Base-by-base conservation (phyloP, 1,140 invertebrate species). In the Radopholus similis region DNA sequence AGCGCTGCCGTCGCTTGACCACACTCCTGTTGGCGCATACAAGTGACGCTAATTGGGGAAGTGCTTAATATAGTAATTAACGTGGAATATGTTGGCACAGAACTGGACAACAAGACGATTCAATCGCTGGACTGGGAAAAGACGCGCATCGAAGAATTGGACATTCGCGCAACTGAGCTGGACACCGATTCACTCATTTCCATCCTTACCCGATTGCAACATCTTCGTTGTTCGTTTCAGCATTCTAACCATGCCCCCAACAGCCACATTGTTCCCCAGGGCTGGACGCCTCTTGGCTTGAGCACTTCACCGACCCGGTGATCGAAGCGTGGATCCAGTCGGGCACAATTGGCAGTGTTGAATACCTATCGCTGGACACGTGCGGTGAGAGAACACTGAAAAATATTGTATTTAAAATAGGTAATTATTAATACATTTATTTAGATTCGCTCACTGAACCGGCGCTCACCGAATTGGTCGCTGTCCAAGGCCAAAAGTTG, bases 61-160 rank as follows among this genome's bases (percentile, higher is more conserved):
- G 30, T 21, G 34, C 11, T 13, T 42, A 13, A 42, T 42, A 13
- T 1, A 42, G 2, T n/a, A n/a, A n/a, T 37, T 58, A 26, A 47
- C 23, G 23, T 57, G 23, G 4, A 13, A 47, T 32, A 56, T 11
- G 32, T 57, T 80, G 23, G n/a, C n/a, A n/a, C 54, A 82, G 81
- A 57, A 30, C 67, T 81, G 23, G 75, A 81, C 65, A 70, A 81
- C 67, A 64, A 72, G 26, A 71, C 69, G 21, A 75, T 81, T 3
- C 74, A 83, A 64, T 89, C 90, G 83, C 92, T 96, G 0, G 93
- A 97, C 77, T 99, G 96, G 96, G 94, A 98, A 81, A 95, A 96
- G 80, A 91, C 91, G 0, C 88, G 88, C 0, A 84, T 99, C 42
- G 90, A 91, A 83, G 95, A 99, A 84, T 81, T 99, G 65, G 95